Evolutionary conservation across 1,140 invertebrate genomes (phyloP), one percentile per base, ranked within the genome.

Genomic region (Drosophila bocki): DNA sequence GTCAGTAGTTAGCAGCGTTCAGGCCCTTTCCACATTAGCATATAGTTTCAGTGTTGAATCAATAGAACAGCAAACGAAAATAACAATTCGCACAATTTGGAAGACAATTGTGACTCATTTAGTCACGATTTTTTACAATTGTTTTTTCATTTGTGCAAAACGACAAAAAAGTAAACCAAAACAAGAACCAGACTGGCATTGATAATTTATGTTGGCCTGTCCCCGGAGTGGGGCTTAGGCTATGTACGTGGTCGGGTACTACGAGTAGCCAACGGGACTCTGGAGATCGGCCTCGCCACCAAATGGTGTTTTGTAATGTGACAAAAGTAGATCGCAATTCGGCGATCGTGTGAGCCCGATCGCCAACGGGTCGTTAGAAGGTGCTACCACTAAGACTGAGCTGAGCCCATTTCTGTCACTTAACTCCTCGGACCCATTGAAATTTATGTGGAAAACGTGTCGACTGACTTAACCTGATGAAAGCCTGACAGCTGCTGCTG

Each of bases 401-500:
- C 54, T 56, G 48, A 78, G 39, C 54, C 74, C 37, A 77, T 72
- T 72, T 72, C 70, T 72, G 67, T 72, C 70, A 72, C 70, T 72
- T 72, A 72, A 51, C 70, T 60, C 48, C 67, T 72, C 51, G 50
- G 62, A 63, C 57, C 77, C 59, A 80, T 80, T 84, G 71, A 75
- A 80, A 84, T 80, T 84, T 80, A 83, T 83, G 77, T 71, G 71
- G 42, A 80, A 84, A 84, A 84, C 81, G 81, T 84, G 81, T 77
- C 69, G 50, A 79, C 48, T 80, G 69, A 75, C 61, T 78, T 71
- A 70, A 44, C 75, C 75, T 78, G 75, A 75, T 80, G 77, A 80
- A 80, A 80, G 77, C 69, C 69, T 75, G 69, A 80, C 69, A 80
- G 62, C 77, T 60, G 63, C 51, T 6, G 29, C 62, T 33, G 50